Evolutionary conservation across 2,888 invertebrate genomes (phyloP), one percentile per base, ranked within the genome.

Genomic region (Melangyna quadrimaculata): DNA sequence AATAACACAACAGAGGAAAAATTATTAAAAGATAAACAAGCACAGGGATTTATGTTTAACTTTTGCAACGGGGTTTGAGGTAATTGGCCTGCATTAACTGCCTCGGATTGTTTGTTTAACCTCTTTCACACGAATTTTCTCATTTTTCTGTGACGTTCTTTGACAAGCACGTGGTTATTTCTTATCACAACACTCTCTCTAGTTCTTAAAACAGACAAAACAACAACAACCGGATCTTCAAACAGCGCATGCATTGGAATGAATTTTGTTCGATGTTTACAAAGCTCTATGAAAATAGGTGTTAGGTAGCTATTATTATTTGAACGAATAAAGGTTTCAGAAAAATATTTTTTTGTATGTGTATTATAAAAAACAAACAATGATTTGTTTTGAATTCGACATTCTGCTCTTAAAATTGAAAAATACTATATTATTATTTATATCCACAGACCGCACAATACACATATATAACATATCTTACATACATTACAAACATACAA

Each of bases 11-110:
- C 35, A 55, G 48, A 65, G 17, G 8, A 69, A 79, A 67, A 67
- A 24, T 27, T 27, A 43, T 19, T 27, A 45, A 65, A 79, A 79
- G 48, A 73, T 72, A 53, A 69, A 69, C 53, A 78, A 65, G 51
- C 43, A 55, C 55, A 40, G 45, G 63, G 43, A 78, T 55, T 72
- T 67, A 69, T 61, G 45, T 32, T 61, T 73, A 61, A 69, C 72
- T 67, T 77, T 10, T 63, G 61, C 55, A 73, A 19, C 35, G 61
- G 70, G 61, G 78, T 73, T 78, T 51, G 29, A 48, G 27, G 63
- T 73, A 83, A 70, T 73, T 83, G 82, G 45, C 74, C 74, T 79
- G 79, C 74, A 79, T 74, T 79, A 78, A 78, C 53, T 78, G 63
- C 72, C 37, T 14, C 55, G 51, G 27, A 69, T 53, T 78, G 73